Evolutionary conservation across 2,888 invertebrate genomes (phyloP).

Genomic region (Chloroclysta siterata): DNA sequence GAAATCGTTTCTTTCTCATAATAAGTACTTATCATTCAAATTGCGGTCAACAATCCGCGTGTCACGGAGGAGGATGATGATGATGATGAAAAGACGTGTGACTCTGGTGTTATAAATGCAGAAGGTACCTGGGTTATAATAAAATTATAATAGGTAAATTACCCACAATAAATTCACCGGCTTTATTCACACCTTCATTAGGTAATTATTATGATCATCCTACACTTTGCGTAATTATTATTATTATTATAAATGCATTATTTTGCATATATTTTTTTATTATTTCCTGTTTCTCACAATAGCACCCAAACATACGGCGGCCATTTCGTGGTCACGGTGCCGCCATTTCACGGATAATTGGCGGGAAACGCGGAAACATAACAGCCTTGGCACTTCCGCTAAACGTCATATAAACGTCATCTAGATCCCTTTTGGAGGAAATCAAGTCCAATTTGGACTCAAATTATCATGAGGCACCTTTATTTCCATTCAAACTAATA

Average conservation of each 20-base stretch:
- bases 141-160: too few relatives aligned
- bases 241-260: not conserved
- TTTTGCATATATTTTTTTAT: not conserved
- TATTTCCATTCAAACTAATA: not conserved
- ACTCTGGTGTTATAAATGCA: too few relatives aligned
- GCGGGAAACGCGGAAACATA: constrained; percentile 60
- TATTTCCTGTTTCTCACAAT: constrained; percentile 20
- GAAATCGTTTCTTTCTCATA: too few relatives aligned
- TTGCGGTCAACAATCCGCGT: too few relatives aligned
- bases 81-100: too few relatives aligned
- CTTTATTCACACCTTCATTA: not conserved
- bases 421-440: constrained; percentile 46
- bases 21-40: too few relatives aligned
- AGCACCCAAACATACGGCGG: constrained; percentile 49
- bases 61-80: too few relatives aligned
- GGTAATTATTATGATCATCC: not conserved
- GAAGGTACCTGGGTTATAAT: too few relatives aligned
- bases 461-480: not conserved
- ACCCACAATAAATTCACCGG: not conserved
- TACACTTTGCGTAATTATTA: not conserved
- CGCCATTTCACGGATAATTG: constrained; percentile 56
- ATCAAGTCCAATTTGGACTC: constrained; percentile 28
- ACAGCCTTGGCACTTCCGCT: constrained; percentile 64
- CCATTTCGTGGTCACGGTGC: constrained; percentile 54
- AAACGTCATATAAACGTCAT: constrained; percentile 51